Evolutionary conservation across 1,140 invertebrate species (phyloP).

Genomic region (Scylla paramamosain): DNA sequence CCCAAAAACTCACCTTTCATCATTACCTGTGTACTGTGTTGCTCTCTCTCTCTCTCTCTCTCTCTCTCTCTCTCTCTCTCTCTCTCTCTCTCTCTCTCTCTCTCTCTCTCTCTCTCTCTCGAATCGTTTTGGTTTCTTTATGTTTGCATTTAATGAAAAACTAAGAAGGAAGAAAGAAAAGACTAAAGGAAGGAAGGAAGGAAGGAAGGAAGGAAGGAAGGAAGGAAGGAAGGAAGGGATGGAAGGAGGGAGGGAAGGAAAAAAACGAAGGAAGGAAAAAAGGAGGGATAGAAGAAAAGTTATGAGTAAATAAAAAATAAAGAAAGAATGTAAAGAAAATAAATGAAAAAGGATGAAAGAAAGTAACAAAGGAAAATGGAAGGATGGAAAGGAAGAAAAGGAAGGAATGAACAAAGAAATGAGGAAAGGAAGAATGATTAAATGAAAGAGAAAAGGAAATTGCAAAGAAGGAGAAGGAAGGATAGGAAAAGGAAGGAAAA

Average conservation of each 20-base stretch:
- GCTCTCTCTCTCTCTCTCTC: no score
- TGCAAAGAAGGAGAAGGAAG: background rate
- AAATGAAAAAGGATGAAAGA: background rate
- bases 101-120: no score
- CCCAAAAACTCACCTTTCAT: no score
- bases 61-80: no score
- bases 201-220: background rate
- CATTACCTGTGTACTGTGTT: no score
- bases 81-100: no score
- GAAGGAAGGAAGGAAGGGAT: background rate
- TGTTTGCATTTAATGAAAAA: background rate
- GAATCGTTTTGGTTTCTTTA: no score
- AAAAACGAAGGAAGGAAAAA: background rate
- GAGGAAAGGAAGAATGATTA: background rate
- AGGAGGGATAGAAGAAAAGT: background rate
- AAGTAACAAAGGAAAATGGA: background rate
- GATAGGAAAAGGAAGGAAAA: background rate
- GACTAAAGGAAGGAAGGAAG: background rate
- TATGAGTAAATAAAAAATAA: background rate
- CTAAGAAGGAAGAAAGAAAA: background rate
- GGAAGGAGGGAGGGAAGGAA: background rate
- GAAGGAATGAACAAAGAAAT: background rate
- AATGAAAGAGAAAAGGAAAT: background rate
- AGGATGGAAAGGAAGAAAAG: background rate
- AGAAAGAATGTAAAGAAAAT: background rate